Conservation (phyloP, 2,113 vertebrate species). For the Sphaerodactylus townsendi region DNA sequence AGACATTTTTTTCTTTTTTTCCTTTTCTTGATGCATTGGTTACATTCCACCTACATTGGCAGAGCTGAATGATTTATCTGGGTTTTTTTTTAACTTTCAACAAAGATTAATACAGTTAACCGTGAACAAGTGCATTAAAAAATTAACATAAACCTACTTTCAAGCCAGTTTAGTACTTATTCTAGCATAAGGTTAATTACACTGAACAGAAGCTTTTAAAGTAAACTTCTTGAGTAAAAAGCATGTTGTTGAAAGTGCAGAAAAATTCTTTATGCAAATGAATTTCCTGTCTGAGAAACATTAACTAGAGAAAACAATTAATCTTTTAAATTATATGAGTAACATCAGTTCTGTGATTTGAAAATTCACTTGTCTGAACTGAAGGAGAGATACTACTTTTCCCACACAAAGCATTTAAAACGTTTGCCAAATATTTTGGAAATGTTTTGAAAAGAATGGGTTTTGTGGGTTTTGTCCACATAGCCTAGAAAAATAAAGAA, state of each 20-base stretch:
- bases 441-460: too few species aligned
- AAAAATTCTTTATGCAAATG: conserved; percentile 23
- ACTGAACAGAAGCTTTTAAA: not conserved
- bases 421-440: too few species aligned
- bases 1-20: too few species aligned
- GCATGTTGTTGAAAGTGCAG: not conserved
- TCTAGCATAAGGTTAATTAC: not conserved
- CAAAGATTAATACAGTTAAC: not conserved
- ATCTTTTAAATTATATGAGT: conserved; percentile 21
- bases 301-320: conserved; percentile 22
- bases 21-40: not conserved
- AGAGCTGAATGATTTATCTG: not conserved
- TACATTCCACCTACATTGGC: not conserved
- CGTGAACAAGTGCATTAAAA: not conserved
- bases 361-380: not conserved
- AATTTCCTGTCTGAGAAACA: not conserved
- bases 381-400: conserved; percentile 25
- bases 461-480: too few species aligned
- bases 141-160: not conserved
- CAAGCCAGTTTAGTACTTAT: not conserved
- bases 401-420: too few species aligned
- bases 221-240: not conserved
- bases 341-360: not conserved
- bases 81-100: not conserved
- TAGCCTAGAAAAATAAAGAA: too few species aligned